Base-by-base conservation (phyloP, 2,888 invertebrate species). In the Linyphia triangularis region DNA sequence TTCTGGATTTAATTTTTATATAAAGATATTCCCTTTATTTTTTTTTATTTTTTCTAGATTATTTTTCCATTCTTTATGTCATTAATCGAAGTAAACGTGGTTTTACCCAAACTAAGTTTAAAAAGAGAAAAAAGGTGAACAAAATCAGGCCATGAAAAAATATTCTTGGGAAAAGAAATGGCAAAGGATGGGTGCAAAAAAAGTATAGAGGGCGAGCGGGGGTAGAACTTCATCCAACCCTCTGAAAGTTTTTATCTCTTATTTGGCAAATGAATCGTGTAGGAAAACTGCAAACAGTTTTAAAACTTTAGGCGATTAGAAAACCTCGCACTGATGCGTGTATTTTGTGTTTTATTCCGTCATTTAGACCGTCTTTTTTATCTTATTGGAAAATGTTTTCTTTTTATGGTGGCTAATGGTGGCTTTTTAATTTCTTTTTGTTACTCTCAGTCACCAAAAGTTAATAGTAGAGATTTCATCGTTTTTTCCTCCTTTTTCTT, bases 251-350 rank as follows among this genome's bases (percentile, higher is more conserved):
- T 83, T 83, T 83, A 83, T 83, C 83, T 67, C 75, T 77, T 77
- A 67, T 84, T 75, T 77, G 65, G 84, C 67, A 84, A 84, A 84
- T 84, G 84, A 84, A 84, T 84, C 84, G 84, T 84, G 75, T 75
- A 40, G 73, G 51, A 30, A 57, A 73, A 83, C 51, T 65, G 33
- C 51, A 40, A 84, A 67, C 75, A 84, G 67, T 84, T 84, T 82
- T 70, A 72, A 84, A 84, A 84, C 84, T 84, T 59, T 77, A 37
- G 72, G 67, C 83, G 84, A 84, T 84, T 84, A 84, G 84, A 67
- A 84, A 84, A 67, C 84, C 84, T 84, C 75, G 19, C 67, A 67
- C 75, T 61, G 70, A 82, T 70, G 70, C 82, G 70, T 82, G 81
- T 81, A 81, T 81, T 72, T 82, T 82, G 82, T 82, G 82, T 82